Base-by-base conservation (phyloP, 1,140 invertebrate genomes). In the Campoletis sonorensis region DNA sequence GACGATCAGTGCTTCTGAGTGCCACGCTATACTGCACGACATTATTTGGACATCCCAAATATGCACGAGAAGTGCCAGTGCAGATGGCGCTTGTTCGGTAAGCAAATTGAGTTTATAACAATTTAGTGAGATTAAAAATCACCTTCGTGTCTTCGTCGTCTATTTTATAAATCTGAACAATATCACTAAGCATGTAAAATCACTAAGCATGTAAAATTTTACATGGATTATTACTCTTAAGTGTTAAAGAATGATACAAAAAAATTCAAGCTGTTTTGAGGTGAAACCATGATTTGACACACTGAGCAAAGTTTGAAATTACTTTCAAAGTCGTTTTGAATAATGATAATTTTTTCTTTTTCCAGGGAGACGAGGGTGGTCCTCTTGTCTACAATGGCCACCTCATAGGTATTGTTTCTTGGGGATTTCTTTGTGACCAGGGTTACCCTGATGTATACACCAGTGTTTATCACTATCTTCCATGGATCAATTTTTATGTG, bases 391-490 rank as follows among this genome's bases (percentile, higher is more conserved):
- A 75, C 1, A 58, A 81, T 27, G 79, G 80, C 18, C 78, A 89
- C 33, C 78, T 93, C 10, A 85, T 87, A 4, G 93, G 93, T 16
- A 86, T 94, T 7, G 89, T 92, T 2, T 93, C 92, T 30, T 94
- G 92, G 91, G 93, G 93, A 0, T 87, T 89, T 40, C 90, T 90
- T 0, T 94, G 93, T 79, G 93, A 89, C 7, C 80, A 87, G 40
- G 86, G 91, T 4, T 88, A 85, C 7, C 93, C 93, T 1, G 93
- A 93, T 13, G 91, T 94, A 26, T 94, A 94, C 84, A 92, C 93
- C 0, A 88, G 91, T 37, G 90, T 94, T 33, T 84, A 68, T 54
- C 16, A 54, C 11, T 54, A 54, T n/a, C 51, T 54, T 21, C 18
- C 16, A n/a, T 54, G 51, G 30, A 70, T 33, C 1, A 70, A 70